Base-by-base conservation (phyloP, 2,113 vertebrate species). In the Ptyas mucosa region DNA sequence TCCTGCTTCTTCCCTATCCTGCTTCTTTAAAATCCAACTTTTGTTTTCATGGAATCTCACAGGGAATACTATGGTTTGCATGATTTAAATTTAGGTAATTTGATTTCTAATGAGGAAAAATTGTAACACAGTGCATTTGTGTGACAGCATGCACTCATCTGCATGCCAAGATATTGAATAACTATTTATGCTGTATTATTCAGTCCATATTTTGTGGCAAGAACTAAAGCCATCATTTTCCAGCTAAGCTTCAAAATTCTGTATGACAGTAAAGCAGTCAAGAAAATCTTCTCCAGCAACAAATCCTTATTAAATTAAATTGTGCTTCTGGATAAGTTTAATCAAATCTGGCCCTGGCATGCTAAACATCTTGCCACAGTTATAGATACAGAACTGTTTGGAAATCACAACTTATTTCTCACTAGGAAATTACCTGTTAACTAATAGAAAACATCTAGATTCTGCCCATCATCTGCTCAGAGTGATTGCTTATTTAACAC, bases 401-500 rank as follows among this genome's bases (percentile, higher is more conserved):
- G 49, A 93, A 92, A 92, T 95, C 7, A 12, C 20, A 87, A 95
- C 86, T 85, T 18, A 94, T 93, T 93, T 97, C 94, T 94, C 75
- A 93, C 91, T 91, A 90, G 95, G 93, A 97, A 96, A 97, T 95
- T 94, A 94, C 90, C 95, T 97, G 92, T 89, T 95, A 39, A 94
- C 95, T 94, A 97, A 97, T 96, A 58, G 34, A 94, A 93, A 97
- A 95, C 89, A 55, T 81, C 23, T 95, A 96, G 94, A 96, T 96
- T 95, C 95, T 96, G 93, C 75, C 93, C 90, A 94, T 92, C 95
- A 97, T 93, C 93, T 97, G 95, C 93, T 95, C 95, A 91, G 94
- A 92, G 89, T 91, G 85, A 97, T 94, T 94, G 93, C 93, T 97
- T 97, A 97, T 96, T 97, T 97, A 97, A 97, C 91, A 96, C 0